Evolutionary conservation across 2,888 invertebrate species (phyloP), one percentile per base, ranked within the genome.

Genomic region (Chironomus tentans): DNA sequence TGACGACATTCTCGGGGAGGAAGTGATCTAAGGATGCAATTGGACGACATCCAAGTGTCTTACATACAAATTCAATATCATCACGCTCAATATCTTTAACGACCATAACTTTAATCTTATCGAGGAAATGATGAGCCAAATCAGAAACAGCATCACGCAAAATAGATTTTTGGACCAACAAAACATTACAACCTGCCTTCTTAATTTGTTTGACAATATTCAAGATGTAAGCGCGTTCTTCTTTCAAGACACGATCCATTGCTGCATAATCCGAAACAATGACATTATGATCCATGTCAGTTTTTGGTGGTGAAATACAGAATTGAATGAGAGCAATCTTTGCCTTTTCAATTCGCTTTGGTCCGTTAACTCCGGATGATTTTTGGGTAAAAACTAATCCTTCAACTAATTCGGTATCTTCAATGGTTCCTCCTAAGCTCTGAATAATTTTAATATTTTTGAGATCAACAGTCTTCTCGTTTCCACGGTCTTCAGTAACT

Each of bases 11-110:
- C 81, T 99, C 98, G 15, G 97, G 87, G 0, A 91, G 88, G 84
- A 99, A 99, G 83, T 99, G 99, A 85, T 99, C 99, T 78, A 98
- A 86, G n/a, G 97, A 97, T 4, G 99, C 99, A 80, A 99, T 95
- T 0, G 99, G 99, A 71, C 97, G 89, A 82, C 97, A 97, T 24
- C 92, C 92, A 28, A 98, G 85, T 5, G 95, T 94, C 87, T 97
- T 98, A 85, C 97, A 97, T 21, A 99, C 91, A 84, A 97, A 98
- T 81, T 98, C 96, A 79, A 99, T 94, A 81, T 99, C 98, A 83
- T 98, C 98, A 74, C 99, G 90, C 84, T 99, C 99, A 76, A 99
- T 90, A 82, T 99, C 98, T 84, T 97, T 98, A 73, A 99, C 90
- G 1, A 98, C 98, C 92, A 99, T 92, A 76, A 97, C 96, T 84